Evolutionary conservation across 2,113 vertebrate species (phyloP).

Genomic region (Micronisus gabar): DNA sequence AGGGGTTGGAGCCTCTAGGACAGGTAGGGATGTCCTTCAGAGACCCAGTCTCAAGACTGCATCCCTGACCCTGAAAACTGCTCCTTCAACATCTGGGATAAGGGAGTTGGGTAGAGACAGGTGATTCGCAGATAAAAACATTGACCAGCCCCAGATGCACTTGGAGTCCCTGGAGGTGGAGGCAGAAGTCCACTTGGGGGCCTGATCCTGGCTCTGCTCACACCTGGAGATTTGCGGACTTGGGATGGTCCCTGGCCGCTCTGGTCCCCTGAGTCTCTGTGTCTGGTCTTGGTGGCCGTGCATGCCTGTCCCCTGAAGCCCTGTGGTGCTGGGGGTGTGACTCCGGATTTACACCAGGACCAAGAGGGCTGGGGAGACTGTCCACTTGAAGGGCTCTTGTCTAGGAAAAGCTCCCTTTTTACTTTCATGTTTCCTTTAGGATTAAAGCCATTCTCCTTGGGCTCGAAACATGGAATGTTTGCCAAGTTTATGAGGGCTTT

Average conservation of each 20-base stretch:
- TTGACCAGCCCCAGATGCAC: neutral
- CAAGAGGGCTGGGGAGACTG: neutral
- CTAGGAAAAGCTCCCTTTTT: neutral
- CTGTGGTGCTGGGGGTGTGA: fast-evolving
- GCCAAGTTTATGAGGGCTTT: constrained; percentile 57
- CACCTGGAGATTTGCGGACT: fast-evolving
- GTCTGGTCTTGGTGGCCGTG: neutral
- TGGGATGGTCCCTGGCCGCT: fast-evolving
- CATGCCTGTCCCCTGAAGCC: neutral
- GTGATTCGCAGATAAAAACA: fast-evolving
- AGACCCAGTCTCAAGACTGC: neutral
- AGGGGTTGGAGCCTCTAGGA: fast-evolving
- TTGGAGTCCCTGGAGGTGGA: neutral
- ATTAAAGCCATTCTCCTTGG: neutral
- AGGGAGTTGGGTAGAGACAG: fast-evolving
- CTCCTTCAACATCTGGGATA: neutral
- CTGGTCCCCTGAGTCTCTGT: neutral
- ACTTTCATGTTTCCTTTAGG: neutral
- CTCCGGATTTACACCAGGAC: neutral
- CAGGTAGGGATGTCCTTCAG: neutral
- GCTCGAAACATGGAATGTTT: constrained; percentile 22
- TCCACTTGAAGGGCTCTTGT: neutral
- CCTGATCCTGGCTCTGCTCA: neutral
- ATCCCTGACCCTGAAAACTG: neutral
- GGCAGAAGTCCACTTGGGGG: fast-evolving